phyloP scores from a whole-genome alignment of 35 echinoderm and acorn worm genomes.

The Ophiothrix spiculata region DNA sequence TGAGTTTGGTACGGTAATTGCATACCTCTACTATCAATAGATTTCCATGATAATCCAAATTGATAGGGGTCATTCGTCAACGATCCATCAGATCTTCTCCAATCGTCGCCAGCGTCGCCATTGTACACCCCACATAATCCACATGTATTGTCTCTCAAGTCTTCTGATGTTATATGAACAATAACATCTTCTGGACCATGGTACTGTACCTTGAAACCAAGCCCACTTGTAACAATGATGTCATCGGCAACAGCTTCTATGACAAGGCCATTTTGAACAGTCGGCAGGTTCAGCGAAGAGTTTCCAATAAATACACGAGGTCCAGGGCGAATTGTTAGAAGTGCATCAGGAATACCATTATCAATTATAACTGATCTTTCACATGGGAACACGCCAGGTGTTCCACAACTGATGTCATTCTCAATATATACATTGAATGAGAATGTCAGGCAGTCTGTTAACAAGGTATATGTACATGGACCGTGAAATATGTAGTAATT shows the following conservation, averaged over 20 bases:
- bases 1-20: background rate
- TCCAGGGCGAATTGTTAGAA: slow-evolving; percentile 34
- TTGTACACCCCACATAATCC: slow-evolving; percentile 80
- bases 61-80: slow-evolving; percentile 35
- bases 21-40: slow-evolving; percentile 20
- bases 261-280: slow-evolving; percentile 31
- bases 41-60: slow-evolving; percentile 62
- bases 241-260: slow-evolving; percentile 51
- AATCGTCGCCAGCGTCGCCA: slow-evolving; percentile 50
- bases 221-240: slow-evolving; percentile 65
- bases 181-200: slow-evolving; percentile 45
- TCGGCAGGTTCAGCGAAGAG: slow-evolving; percentile 23
- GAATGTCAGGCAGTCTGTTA: slow-evolving; percentile 28
- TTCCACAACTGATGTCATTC: slow-evolving; percentile 44
- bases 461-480: slow-evolving; percentile 54
- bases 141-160: slow-evolving; percentile 24
- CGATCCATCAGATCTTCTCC: slow-evolving; percentile 9
- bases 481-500: slow-evolving; percentile 59
- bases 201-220: slow-evolving; percentile 60
- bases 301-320: slow-evolving; percentile 8
- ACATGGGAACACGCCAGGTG: slow-evolving; percentile 10
- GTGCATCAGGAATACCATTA: slow-evolving; percentile 28
- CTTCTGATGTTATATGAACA: slow-evolving; percentile 42
- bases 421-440: slow-evolving; percentile 61
- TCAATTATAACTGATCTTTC: slow-evolving; percentile 45